Conservation (phyloP, 2,113 vertebrate genomes). For the Actenoides lindsayi region DNA sequence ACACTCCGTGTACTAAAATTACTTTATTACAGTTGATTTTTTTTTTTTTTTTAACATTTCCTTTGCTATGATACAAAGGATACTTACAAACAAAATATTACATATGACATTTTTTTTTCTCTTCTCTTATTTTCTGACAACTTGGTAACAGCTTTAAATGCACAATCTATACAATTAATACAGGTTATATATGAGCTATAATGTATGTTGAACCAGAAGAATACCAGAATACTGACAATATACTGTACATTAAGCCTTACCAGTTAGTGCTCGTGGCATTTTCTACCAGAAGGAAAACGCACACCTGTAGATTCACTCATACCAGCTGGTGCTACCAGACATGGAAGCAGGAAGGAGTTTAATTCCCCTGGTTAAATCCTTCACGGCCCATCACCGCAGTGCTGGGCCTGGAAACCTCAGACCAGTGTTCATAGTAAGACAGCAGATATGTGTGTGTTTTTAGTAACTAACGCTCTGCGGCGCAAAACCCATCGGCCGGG, state of each 20-base stretch:
- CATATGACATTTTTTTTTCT: conserved; percentile 88
- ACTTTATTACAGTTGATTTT: conserved; percentile 99
- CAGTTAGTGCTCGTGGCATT: conserved; percentile 78
- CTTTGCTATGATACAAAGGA: conserved; percentile 95
- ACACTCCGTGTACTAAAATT: conserved; percentile 92
- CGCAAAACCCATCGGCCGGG: neutral
- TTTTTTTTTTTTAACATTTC: conserved; percentile 87
- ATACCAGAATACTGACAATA: conserved; percentile 94
- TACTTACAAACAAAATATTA: conserved; percentile 99
- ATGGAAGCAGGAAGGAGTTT: conserved; percentile 59
- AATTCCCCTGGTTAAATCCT: conserved; percentile 55
- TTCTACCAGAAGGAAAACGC: conserved; percentile 77
- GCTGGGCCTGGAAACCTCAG: conserved; percentile 68
- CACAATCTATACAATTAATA: conserved; percentile 99
- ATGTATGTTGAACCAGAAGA: conserved; percentile 93
- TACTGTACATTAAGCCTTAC: conserved; percentile 91
- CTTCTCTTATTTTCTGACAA: conserved; percentile 89
- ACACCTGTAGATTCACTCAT: conserved; percentile 78
- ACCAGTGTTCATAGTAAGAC: conserved; percentile 70
- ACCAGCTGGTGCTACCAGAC: conserved; percentile 73
- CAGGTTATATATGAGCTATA: conserved; percentile 96
- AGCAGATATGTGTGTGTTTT: conserved; percentile 48
- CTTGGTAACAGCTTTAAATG: conserved; percentile 94
- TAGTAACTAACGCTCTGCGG: conserved; percentile 41
- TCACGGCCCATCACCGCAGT: conserved; percentile 58